Evolutionary conservation across 2,888 invertebrate species (phyloP), one percentile per base, ranked within the genome.

Genomic region (Microchrysa polita): DNA sequence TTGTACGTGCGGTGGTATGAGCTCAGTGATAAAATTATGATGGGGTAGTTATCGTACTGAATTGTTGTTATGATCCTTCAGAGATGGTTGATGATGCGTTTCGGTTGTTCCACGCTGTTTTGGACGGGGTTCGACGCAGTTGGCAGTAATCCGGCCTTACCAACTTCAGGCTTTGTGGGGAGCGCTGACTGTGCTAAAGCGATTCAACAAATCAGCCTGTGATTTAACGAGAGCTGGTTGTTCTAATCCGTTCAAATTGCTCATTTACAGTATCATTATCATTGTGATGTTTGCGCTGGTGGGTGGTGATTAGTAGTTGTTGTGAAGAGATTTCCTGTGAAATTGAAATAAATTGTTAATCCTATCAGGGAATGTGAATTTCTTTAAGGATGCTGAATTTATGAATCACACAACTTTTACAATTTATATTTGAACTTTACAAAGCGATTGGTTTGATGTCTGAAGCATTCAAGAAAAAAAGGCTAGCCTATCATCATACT

Each of bases 41-140:
- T 60, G 73, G 69, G 73, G 55, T 65, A 53, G 48, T 20, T n/a
- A 27, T 42, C 48, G 48, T 22, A 22, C 44, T 20, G 65, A 9
- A 23, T 12, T 48, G 65, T 9, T 63, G n/a, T n/a, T n/a, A n/a
- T n/a, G 72, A 60, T 69, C 61, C 60, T 9, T 42, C 65, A 67
- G 71, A 67, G 71, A 72, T 72, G 59, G 16, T 63, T 74, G 71
- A 67, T 22, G 60, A n/a, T 71, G 27, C 7, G 27, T 34, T 34
- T 34, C 27, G 27, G 55, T 59, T 22, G 22, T 18, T 61, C 52
- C 22, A n/a, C n/a, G n/a, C n/a, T 55, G 48, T 27, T 69, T 20
- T 23, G 22, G 67, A 22, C 57, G 48, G 55, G 57, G 44, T 34
- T 74, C 71, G 52, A 52, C n/a, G 61, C 34, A 18, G 14, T 34